Evolutionary conservation across 2,797 vertebrate genomes (phyloP), one percentile per base, ranked within the genome.

Genomic region (Ara ararauna): DNA sequence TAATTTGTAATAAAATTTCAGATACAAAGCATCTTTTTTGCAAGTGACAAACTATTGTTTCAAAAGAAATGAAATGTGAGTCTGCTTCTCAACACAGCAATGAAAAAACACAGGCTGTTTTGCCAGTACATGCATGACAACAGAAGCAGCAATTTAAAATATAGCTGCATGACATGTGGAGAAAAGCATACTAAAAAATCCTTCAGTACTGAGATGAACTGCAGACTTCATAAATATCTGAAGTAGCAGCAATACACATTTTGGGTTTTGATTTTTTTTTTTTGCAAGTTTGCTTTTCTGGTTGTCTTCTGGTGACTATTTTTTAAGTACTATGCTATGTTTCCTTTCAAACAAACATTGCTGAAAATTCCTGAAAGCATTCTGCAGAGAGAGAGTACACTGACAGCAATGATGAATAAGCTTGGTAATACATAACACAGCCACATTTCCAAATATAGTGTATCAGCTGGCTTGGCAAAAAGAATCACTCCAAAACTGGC

Each of bases 361-460:
- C 30, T 73, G n/a, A 78, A 94, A 84, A 91, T 83, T 75, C 80
- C 85, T 85, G 89, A 90, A 94, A 89, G 74, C 86, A 54, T 88
- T 86, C 79, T 89, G 44, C 82, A 97, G 90, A 85, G 85, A 93
- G 36, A 13, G 1, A 95, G 74, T 45, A 89, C 4, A 8, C 76
- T 67, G 87, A 95, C 87, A 96, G 64, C 85, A 71, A 23, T 38
- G 30, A 95, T 65, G 78, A 95, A 94, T 66, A 95, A 92, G 82
- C 87, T 78, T 29, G 40, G 84, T 92, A 93, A 92, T 47, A 93
- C 67, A 84, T 56, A 93, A 65, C 73, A 65, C 56, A 92, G 94
- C 58, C 78, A 92, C 82, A 87, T 87, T 94, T 93, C 94, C 96
- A 97, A 97, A 97, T 94, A 94, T n/a, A 96, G 97, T 48, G 50